phyloP scores from a whole-genome alignment of 2,888 invertebrate genomes.

The Crioceris asparagi region DNA sequence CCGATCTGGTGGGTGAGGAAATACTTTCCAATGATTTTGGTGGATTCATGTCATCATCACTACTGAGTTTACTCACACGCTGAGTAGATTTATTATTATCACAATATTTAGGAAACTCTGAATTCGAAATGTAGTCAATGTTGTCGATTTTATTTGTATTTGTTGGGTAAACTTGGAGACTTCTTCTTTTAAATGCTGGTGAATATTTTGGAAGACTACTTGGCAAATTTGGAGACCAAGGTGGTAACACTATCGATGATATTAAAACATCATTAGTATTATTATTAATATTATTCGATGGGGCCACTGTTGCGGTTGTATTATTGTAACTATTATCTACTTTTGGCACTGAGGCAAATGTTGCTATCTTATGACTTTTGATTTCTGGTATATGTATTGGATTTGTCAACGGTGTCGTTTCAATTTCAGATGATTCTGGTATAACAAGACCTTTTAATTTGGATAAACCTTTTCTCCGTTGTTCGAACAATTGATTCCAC shows the following conservation, averaged over 20 bases:
- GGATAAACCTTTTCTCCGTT: constrained; percentile 69
- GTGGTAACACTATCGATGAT: constrained; percentile 27
- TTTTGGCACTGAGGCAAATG: constrained; percentile 21
- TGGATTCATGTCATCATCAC: constrained; percentile 30
- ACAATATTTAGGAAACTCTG: constrained; percentile 15
- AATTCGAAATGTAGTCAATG: constrained; percentile 17
- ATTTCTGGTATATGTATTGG: constrained; percentile 76
- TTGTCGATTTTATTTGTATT: constrained; percentile 17
- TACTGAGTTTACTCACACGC: constrained; percentile 19
- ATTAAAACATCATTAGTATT: constrained; percentile 13
- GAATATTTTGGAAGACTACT: constrained; percentile 67
- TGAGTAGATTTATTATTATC: constrained; percentile 16
- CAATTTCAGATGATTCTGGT: constrained; percentile 53
- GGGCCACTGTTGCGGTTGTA: constrained; percentile 8
- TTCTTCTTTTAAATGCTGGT: constrained; percentile 70
- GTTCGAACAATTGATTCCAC: constrained; percentile 67
- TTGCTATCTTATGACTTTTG: constrained; percentile 45
- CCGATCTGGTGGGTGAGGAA: constrained; percentile 47
- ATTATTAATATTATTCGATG: constrained; percentile 11
- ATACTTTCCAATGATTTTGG: constrained; percentile 49
- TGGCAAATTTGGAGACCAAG: constrained; percentile 34
- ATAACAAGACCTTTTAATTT: constrained; percentile 82
- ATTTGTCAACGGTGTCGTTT: constrained; percentile 30
- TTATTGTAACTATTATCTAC: constrained; percentile 13
- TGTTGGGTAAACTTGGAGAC: constrained; percentile 50